Evolutionary conservation across 2,888 invertebrate species (phyloP).

Genomic region (Luffia ferchaultella): DNA sequence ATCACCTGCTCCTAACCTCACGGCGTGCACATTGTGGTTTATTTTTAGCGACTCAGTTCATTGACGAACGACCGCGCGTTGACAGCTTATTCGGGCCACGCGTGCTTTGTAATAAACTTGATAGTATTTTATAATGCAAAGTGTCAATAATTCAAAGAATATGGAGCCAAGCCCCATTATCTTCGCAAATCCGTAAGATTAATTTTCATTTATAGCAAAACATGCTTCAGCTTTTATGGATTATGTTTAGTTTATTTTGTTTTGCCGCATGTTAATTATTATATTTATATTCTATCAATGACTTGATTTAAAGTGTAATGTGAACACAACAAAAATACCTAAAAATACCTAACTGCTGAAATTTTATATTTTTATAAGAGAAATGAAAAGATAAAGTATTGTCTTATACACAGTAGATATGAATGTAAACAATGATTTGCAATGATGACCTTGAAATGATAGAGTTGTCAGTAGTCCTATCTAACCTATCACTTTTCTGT

Average conservation of each 20-base stretch:
- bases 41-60: constrained; percentile 52
- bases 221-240: no score
- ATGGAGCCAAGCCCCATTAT: constrained; percentile 43
- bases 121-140: not conserved
- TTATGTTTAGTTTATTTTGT: not conserved
- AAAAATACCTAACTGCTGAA: not conserved
- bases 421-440: not conserved
- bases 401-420: not conserved
- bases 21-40: constrained; percentile 44
- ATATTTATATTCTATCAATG: no score
- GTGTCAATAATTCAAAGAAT: constrained; percentile 17
- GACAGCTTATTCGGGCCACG: not conserved
- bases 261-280: not conserved
- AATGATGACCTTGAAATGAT: not conserved
- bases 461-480: not conserved
- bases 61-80: constrained; percentile 20
- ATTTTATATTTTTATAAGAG: not conserved
- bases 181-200: constrained; percentile 50
- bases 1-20: constrained; percentile 37
- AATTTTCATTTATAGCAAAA: not conserved
- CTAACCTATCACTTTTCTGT: no score
- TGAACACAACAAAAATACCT: not conserved
- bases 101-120: not conserved
- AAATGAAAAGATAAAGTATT: not conserved
- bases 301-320: no score